Percentiles rank a stretch among this genome's conserved stretches.
Conservation (phyloP, 2,797 vertebrate genomes). For the Pogoniulus pusillus region DNA sequence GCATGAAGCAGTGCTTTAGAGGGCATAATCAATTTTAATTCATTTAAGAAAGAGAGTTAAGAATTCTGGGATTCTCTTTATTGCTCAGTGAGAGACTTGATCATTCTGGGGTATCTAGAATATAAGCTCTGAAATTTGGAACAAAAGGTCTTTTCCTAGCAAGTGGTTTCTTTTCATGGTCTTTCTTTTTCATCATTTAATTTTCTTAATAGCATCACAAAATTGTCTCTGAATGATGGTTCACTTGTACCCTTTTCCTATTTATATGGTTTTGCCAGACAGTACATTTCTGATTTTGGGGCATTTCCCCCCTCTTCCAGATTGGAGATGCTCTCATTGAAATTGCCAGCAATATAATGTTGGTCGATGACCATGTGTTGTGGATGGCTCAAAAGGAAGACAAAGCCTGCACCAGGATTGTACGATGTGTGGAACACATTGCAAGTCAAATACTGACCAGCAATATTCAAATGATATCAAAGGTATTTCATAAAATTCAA, state of each 20-base stretch:
- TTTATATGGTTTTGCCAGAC: background rate
- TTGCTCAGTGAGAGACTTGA: background rate
- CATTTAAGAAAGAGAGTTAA: background rate
- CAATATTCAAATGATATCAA: conserved; percentile 81
- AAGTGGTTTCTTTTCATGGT: background rate
- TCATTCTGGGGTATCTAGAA: background rate
- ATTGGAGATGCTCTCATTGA: conserved; percentile 84
- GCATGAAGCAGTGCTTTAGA: background rate
- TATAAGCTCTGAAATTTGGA: background rate
- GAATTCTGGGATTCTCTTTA: background rate
- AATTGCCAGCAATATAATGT: conserved; percentile 91
- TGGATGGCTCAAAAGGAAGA: conserved; percentile 92
- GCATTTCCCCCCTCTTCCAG: conserved; percentile 50
- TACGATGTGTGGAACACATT: conserved; percentile 87
- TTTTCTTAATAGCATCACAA: background rate
- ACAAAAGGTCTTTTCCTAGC: background rate
- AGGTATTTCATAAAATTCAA: conserved; percentile 76
- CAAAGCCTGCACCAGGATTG: conserved; percentile 87
- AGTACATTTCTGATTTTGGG: background rate
- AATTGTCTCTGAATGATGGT: background rate
- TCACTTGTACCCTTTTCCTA: background rate
- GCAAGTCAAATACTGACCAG: conserved; percentile 80
- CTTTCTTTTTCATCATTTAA: background rate
- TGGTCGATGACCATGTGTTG: conserved; percentile 87
- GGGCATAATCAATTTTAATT: background rate